Evolutionary conservation across 1,140 invertebrate genomes (phyloP).

Genomic region (Drosophila takahashii): DNA sequence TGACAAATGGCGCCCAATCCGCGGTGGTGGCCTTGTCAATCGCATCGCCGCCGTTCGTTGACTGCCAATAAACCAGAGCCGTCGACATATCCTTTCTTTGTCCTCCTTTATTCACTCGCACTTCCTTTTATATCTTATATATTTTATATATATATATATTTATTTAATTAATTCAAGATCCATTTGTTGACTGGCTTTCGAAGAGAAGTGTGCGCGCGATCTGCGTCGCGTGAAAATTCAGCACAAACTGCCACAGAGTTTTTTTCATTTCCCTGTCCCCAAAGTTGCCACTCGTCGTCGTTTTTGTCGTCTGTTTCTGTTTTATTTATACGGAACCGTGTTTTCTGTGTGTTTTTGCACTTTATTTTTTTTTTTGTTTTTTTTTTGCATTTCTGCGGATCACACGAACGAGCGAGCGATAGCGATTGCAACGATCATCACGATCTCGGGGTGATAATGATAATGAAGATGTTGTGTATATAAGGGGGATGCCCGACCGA

Average conservation of each 20-base stretch:
- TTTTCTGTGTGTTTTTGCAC: constrained; percentile 17
- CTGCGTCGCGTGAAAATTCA: constrained; percentile 72
- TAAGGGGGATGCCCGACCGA: constrained; percentile 1
- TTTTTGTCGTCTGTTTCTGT: constrained; percentile 48
- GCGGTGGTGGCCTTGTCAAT: constrained; percentile 9
- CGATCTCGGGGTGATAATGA: constrained; percentile 16
- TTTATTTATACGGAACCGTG: constrained; percentile 63
- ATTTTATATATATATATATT: background rate
- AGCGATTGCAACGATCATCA: constrained; percentile 24
- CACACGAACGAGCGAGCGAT: constrained; percentile 19
- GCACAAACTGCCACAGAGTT: constrained; percentile 60
- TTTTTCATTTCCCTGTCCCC: constrained; percentile 52
- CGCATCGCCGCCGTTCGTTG: constrained; percentile 50
- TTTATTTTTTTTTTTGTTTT: constrained; percentile 2
- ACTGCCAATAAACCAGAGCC: constrained; percentile 68
- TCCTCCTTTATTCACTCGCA: too few relatives aligned
- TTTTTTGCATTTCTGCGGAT: constrained; percentile 9
- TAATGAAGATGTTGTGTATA: background rate
- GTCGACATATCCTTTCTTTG: constrained; percentile 49
- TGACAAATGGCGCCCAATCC: constrained; percentile 13
- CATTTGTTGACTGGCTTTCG: constrained; percentile 2
- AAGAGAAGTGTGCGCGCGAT: constrained; percentile 43
- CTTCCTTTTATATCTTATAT: constrained; percentile 6
- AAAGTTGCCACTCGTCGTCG: constrained; percentile 47
- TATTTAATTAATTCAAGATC: constrained; percentile 23